Base-by-base conservation (phyloP, 2,888 invertebrate species). In the Phengaris alcon region DNA sequence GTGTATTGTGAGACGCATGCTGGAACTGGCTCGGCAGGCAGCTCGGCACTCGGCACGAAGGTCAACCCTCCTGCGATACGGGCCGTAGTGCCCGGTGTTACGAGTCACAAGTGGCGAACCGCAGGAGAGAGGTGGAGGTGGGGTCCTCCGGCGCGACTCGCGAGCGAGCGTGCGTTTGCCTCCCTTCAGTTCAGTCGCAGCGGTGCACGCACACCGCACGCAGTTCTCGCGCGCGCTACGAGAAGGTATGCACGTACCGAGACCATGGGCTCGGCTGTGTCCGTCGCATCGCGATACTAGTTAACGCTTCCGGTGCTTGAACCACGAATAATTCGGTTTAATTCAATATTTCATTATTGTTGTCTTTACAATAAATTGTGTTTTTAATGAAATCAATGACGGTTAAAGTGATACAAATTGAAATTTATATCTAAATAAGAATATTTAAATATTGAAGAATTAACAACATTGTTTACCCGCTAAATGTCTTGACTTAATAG, bases 141-240 rank as follows among this genome's bases (percentile, higher is more conserved):
- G 90, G 92, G 90, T 89, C 90, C 87, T 88, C 87, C 80, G 79
- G 75, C 82, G 80, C 82, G 85, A 84, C 87, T 88, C 87, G 80
- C 79, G 74, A 82, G 80, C 82, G 85, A 84, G 87, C 87, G 82
- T 86, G 87, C 85, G 79, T 83, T 75, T 86, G 86, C 86, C 86
- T 88, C 86, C 87, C 87, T 87, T 86, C 86, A 87, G 91, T 90
- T 86, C 86, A 91, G 92, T 91, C 88, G 88, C 90, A 89, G 92
- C 93, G 93, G 93, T 93, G 93, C 93, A 93, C 93, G 93, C 93
- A 91, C 93, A 85, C 93, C 93, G 93, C 90, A 93, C 93, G 93
- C 93, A 93, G 93, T 91, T 92, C 93, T 92, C 93, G 93, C 91
- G 91, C 91, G 91, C 91, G 88, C 86, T 84, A 87, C 90, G 90